Base-by-base conservation (phyloP, 1,140 invertebrate genomes). In the Brachionus rotundiformis region DNA sequence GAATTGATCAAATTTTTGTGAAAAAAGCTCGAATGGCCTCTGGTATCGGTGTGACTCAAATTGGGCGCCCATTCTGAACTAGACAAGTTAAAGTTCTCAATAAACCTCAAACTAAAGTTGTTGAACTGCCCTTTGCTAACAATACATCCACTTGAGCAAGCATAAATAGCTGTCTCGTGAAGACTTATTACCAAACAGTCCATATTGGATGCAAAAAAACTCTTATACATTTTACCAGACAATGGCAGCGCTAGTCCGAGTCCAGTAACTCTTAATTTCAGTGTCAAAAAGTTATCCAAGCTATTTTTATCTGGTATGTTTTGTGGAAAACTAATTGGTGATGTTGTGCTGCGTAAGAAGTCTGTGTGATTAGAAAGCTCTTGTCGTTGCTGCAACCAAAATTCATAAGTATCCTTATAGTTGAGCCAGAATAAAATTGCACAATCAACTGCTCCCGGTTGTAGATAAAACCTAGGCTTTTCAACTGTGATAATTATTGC, bases 391-490 rank as follows among this genome's bases (percentile, higher is more conserved):
- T 98, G 95, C 83, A 95, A 96, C 95, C 96, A 98, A 88, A 98
- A 98, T 86, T 98, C 95, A 85, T 98, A 98, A 0, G 96, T 95
- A 88, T 97, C 98, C 88, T 97, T 97, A 86, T 98, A 98, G 88
- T 98, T 98, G 54, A 98, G 89, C 95, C 95, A 98, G 7, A 98
- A 95, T 0, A 98, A 90, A 82, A 98, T 96, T 29, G 95, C 95
- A 86, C 87, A 88, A 87, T 98, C 96, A 44, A 98, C 93, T 3
- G 96, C 95, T 84, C 95, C 91, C 0, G 96, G 96, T 88, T 98
- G 95, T 41, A 97, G 92, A 86, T 96, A 97, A 79, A 98, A 92
- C 63, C 98, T 89, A 0, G 96, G 96, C 71, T 95, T 89, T 84
- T 93, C 94, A 0, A 98, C 87, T 0, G 93, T 95, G 59, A 98